phyloP scores from a whole-genome alignment of 1,140 invertebrate genomes.

The Zelostemma sp. region DNA sequence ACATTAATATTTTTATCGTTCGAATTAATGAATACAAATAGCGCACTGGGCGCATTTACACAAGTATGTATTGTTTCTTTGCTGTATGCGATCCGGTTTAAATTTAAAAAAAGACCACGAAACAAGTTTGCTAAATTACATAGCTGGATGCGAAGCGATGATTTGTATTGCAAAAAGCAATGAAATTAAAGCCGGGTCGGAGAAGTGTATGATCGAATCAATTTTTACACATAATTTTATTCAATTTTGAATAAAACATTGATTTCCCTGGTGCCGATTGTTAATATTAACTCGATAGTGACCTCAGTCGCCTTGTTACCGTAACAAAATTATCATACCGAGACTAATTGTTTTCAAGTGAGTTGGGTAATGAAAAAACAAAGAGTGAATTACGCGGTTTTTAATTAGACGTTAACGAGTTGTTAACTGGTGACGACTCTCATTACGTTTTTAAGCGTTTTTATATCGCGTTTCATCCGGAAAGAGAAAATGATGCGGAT shows the following conservation, averaged over 20 bases:
- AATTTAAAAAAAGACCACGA: conserved; percentile 9
- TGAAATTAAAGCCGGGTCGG: neutral
- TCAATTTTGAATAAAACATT: no score
- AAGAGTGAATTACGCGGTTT: neutral
- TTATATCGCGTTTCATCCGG: no score
- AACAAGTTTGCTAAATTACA: conserved; percentile 23
- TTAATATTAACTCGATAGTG: neutral
- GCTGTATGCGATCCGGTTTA: no score
- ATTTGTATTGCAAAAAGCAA: no score
- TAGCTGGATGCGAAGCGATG: conserved; percentile 14
- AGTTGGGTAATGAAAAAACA: neutral
- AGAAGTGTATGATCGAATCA: neutral
- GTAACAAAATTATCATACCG: neutral
- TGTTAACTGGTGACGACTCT: neutral
- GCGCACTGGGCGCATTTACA: conserved; percentile 10
- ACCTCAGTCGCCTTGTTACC: neutral
- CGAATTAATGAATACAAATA: conserved; percentile 38
- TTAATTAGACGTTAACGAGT: neutral
- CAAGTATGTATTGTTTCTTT: conserved; percentile 11
- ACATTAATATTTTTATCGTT: conserved; percentile 27
- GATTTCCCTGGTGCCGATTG: neutral
- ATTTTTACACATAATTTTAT: no score
- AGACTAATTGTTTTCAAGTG: neutral
- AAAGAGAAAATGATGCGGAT: no score
- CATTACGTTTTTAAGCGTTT: no score